These are phyloP conservation scores for Apoderus coryli DNA, from an alignment of 2,888 invertebrate species.

Conservation along the genomic window DNA sequence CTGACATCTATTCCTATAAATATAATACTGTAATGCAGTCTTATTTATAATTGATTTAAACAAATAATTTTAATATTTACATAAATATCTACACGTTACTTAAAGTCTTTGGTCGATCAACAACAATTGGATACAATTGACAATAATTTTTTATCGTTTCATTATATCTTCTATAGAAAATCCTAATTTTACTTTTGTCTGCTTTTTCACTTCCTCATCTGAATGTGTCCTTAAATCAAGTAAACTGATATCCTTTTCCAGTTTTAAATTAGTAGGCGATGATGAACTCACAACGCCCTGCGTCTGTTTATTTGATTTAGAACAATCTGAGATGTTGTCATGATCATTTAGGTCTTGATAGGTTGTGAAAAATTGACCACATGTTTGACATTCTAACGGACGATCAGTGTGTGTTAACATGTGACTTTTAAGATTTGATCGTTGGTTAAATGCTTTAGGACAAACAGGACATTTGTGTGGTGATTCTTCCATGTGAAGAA, in stretches of 20 bases:
- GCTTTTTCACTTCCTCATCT: slow-evolving; percentile 12
- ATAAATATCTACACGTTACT: too few relatives aligned
- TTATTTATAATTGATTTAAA: too few relatives aligned
- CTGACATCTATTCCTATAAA: too few relatives aligned
- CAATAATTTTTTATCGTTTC: too few relatives aligned
- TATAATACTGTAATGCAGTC: too few relatives aligned
- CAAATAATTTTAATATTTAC: too few relatives aligned
- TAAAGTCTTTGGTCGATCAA: too few relatives aligned
- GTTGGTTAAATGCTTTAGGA: slow-evolving; percentile 79
- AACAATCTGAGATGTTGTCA: slow-evolving; percentile 23
- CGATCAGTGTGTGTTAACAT: slow-evolving; percentile 74
- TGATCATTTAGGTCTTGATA: slow-evolving; percentile 28
- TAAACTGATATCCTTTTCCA: slow-evolving; percentile 17
- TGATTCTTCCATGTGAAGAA: slow-evolving; percentile 84
- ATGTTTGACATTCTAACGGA: slow-evolving; percentile 27
- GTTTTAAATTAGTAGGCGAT: slow-evolving; percentile 16
- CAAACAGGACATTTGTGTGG: slow-evolving; percentile 88
- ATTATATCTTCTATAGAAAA: slow-evolving; percentile 83
- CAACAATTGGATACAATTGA: too few relatives aligned
- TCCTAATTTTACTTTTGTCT: slow-evolving; percentile 45
- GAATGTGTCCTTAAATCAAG: slow-evolving; percentile 26
- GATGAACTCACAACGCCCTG: slow-evolving; percentile 2
- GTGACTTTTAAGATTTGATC: slow-evolving; percentile 84
- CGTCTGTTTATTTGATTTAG: slow-evolving; percentile 8
- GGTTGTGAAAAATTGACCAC: slow-evolving; percentile 27